Base-by-base conservation (phyloP, 2,113 vertebrate species). In the Platysternon megacephalum region DNA sequence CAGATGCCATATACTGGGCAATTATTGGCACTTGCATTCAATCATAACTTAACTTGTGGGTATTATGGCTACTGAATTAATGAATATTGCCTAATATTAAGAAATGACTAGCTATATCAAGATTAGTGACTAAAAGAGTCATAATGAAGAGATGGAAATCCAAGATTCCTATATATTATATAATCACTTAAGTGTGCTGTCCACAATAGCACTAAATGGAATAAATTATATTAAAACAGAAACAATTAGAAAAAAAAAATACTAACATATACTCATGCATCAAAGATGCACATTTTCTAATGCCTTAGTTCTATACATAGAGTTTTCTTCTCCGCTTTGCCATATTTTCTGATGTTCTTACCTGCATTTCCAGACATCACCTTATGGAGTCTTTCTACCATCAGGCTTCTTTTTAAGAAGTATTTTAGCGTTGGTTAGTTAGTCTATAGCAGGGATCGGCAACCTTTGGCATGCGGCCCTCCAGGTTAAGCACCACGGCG, bases 211-310 rank as follows among this genome's bases (percentile, higher is more conserved):
- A 61, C 56, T 85, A 39, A 53, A 72, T 4, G 22, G 53, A 32
- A 78, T 65, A 58, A 72, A 53, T 56, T 2, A 42, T 35, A 28
- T 84, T 74, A 19, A 79, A 51, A 11, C 13, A 85, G 56, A 89
- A 80, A 58, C 48, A 83, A 49, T 82, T 53, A 32, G 29, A 65
- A 84, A 81, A 39, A 94, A 85, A 44, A 51, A 22, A 39, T 42
- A 4, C 5, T 24, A 2, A 68, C 24, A 24, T 42, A 9, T n/a
- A 55, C 32, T 74, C 87, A 51, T 0, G 0, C 0, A 0, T 44
- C 22, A 86, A 81, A 48, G 44, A 68, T 32, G 52, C 29, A 4
- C 83, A 51, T 13, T 79, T 39, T 7, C 35, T 51, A 35, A 8
- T 65, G 13, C 81, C 56, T 26, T 83, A 89, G 55, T 24, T 35